Evolutionary conservation across 2,888 invertebrate species (phyloP), one percentile per base, ranked within the genome.

Genomic region (Nymphalis polychloros): DNA sequence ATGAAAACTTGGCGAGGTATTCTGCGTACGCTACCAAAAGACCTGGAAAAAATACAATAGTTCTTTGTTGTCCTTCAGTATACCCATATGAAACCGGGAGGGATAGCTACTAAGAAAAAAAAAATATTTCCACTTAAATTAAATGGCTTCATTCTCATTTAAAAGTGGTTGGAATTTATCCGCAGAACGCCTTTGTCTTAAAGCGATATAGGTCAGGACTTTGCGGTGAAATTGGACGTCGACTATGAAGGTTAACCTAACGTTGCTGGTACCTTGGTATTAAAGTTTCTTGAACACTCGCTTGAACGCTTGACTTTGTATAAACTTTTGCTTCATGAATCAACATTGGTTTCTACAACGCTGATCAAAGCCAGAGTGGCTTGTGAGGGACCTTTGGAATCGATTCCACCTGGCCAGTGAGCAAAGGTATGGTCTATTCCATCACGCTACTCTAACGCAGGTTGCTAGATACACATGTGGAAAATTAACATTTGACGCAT

Each of bases 201-300:
- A 23, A 53, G 53, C 53, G 53, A 27, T 23, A 20, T 53, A 53
- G 53, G 53, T 53, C 53, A 53, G 53, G 53, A 53, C 53, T 53
- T 20, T 53, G 53, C 53, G 53, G 53, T 13, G 13, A 41, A 53
- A 53, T 16, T 20, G 27, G 16, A 23, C 7, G 27, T 53, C 53
- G 23, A 27, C 2, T 53, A 53, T 53, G 53, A 53, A 20, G 53
- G 23, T 6, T 53, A 27, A 27, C 20, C 27, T 53, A 27, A 53
- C 53, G 5, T 53, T 20, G 23, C 53, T 53, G n/a, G 19, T 23
- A 53, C 20, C 27, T 8, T 16, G 53, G 20, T 53, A 53, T 53
- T 53, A 53, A 53, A 53, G 16, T 53, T 23, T 53, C 53, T 53
- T 53, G 20, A 13, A 41, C 41, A 41, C 52, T 52, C 16, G 53